Percentiles rank a stretch among this genome's conserved stretches.
phyloP scores from a whole-genome alignment of 2,888 invertebrate species.

The Agapetus fuscipes region DNA sequence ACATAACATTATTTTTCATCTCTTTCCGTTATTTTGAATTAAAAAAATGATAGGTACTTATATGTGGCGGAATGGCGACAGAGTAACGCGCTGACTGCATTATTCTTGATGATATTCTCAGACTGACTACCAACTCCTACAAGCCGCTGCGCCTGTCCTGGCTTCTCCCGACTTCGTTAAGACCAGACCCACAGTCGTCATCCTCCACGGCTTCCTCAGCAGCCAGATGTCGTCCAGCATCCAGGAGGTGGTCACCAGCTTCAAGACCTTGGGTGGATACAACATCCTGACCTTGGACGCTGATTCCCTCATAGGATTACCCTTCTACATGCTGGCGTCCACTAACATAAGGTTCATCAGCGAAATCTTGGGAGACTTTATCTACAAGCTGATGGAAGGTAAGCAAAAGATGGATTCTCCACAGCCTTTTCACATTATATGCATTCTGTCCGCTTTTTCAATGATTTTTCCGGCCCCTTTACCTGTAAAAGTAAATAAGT shows the following conservation, averaged over 20 bases:
- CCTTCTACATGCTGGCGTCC: not conserved
- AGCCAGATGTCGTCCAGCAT: not conserved
- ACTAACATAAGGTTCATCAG: not conserved
- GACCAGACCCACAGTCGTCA: not conserved
- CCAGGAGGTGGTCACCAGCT: not conserved
- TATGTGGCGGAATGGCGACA: too few species aligned
- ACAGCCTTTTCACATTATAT: too few species aligned
- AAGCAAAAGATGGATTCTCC: too few species aligned
- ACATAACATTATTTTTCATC: not conserved
- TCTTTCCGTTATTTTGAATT: too few species aligned
- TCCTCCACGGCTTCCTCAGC: not conserved
- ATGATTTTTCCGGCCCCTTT: too few species aligned
- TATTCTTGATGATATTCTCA: not conserved
- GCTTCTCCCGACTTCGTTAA: not conserved
- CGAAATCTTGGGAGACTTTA: not conserved
- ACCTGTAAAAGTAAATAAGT: too few species aligned
- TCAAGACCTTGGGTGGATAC: not conserved
- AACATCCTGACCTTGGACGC: not conserved
- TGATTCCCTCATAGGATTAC: not conserved
- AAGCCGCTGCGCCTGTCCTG: not conserved
- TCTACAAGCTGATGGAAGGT: not conserved
- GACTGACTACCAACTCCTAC: not conserved
- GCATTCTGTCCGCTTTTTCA: too few species aligned
- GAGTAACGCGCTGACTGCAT: too few species aligned
- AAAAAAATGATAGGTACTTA: too few species aligned